Base-by-base conservation (phyloP, 2,888 invertebrate genomes). In the Deilephila elpenor region DNA sequence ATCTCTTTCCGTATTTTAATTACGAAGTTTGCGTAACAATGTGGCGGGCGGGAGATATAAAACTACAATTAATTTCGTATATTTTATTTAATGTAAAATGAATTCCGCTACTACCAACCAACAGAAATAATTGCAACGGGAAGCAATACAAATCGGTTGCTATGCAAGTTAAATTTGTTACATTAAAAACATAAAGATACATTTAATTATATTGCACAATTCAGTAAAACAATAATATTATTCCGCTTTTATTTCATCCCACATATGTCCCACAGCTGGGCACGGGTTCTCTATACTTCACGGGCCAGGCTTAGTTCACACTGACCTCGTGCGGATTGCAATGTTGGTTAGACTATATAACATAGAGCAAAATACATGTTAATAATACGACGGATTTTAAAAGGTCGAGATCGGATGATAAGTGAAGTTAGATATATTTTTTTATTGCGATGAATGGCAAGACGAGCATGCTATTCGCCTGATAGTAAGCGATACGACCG, bases 31-130 rank as follows among this genome's bases (percentile, higher is more conserved):
- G 11, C 17, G 51, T 17, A 51, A 25, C 25, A n/a, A 8, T 34
- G 20, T 34, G 44, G 32, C 51, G 53, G 5, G 56, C 56, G 17
- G 44, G 11, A 14, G 74, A 76, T 34, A 59, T 78, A 82, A 86
- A 83, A 81, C 77, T 76, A 76, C 20, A n/a, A 64, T 56, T 71
- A 76, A 76, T 76, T 86, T 88, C 89, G 89, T 90, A 89, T 84
- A 91, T 89, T 92, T 92, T 91, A 91, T 93, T 93, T 88, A 88
- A 89, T 91, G 87, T 86, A 85, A 92, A 91, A 90, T 89, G 79
- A 90, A 88, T 89, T 88, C 86, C 84, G 84, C 91, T 92, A 93
- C 87, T 87, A 83, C 82, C 83, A 87, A 84, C 87, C 82, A 91
- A 91, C 89, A 89, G 80, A 90, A 91, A 86, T 83, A 80, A 83